A percentile compares a stretch with the other conserved stretches of the same genome.
Evolutionary conservation across 2,113 vertebrate genomes (phyloP).

Genomic region (Monarcha castaneiventris): DNA sequence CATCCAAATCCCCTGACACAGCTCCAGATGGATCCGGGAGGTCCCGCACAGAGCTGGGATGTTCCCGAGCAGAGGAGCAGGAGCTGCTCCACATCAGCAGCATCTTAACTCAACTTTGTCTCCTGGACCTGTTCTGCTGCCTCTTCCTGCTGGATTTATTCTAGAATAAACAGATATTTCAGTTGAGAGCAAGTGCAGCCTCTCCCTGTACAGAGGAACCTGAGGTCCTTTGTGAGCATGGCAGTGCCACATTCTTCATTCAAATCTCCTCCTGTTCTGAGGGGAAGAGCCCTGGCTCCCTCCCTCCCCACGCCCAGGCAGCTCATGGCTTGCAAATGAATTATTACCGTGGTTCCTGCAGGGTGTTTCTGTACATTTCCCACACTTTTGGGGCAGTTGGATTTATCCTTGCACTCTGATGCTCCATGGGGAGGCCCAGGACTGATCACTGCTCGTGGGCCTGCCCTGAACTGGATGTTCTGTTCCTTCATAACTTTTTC

Average conservation of each 20-base stretch:
- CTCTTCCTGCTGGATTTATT: slow-evolving; percentile 18
- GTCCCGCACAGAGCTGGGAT: not conserved
- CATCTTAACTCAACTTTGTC: not conserved
- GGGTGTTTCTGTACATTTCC: not conserved
- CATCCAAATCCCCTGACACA: not conserved
- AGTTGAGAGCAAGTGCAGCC: not conserved
- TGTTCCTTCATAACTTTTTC: not conserved
- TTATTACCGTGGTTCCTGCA: not conserved
- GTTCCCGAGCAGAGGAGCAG: accelerated
- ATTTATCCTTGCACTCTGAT: accelerated
- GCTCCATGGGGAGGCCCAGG: not conserved
- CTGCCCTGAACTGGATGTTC: accelerated
- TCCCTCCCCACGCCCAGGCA: not conserved
- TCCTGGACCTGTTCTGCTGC: not conserved
- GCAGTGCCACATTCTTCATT: slow-evolving; percentile 17
- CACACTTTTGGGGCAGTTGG: not conserved
- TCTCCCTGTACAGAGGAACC: not conserved
- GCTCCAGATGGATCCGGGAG: not conserved
- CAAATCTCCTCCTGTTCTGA: slow-evolving; percentile 6
- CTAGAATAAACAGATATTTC: slow-evolving; percentile 37
- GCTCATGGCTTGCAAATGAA: not conserved
- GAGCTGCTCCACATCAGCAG: not conserved
- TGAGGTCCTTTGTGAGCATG: not conserved
- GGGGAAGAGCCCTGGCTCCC: not conserved
- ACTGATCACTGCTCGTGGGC: accelerated